Conservation (phyloP, 2,888 invertebrate genomes). For the Geotrupes spiniger region DNA sequence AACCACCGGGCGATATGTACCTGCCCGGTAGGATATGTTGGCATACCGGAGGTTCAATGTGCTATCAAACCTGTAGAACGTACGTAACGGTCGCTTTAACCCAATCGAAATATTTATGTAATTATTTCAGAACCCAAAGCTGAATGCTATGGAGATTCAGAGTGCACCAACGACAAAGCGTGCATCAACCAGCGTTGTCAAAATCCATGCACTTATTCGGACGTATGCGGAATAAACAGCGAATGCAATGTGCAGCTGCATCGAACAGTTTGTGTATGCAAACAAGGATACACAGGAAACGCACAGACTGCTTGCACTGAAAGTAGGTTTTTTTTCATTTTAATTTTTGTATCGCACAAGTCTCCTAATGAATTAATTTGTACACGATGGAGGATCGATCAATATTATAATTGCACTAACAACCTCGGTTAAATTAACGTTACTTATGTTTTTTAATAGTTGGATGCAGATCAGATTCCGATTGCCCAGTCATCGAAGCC, state of each 20-base stretch:
- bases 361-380: too few species aligned
- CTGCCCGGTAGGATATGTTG: constrained; percentile 75
- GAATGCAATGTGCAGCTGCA: constrained; percentile 77
- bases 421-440: too few species aligned
- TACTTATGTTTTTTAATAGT: constrained; percentile 51
- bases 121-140: constrained; percentile 57
- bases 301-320: constrained; percentile 75
- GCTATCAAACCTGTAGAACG: constrained; percentile 43
- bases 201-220: constrained; percentile 69
- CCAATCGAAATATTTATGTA: not conserved
- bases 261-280: constrained; percentile 77
- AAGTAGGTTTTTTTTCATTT: constrained; percentile 57
- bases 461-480: constrained; percentile 81
- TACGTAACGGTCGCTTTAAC: constrained; percentile 1
- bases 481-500: constrained; percentile 77
- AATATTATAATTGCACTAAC: too few species aligned
- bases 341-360: too few species aligned
- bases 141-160: constrained; percentile 73
- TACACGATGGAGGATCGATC: too few species aligned
- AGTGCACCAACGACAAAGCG: constrained; percentile 79
- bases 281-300: constrained; percentile 80
- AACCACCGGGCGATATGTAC: constrained; percentile 82
- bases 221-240: constrained; percentile 74
- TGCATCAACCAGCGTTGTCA: constrained; percentile 74
- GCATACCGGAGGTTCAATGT: constrained; percentile 76